Percentiles rank a stretch among this genome's conserved stretches.
phyloP scores from a whole-genome alignment of 1,140 invertebrate genomes.

The Ptiloglossa arizonensis region DNA sequence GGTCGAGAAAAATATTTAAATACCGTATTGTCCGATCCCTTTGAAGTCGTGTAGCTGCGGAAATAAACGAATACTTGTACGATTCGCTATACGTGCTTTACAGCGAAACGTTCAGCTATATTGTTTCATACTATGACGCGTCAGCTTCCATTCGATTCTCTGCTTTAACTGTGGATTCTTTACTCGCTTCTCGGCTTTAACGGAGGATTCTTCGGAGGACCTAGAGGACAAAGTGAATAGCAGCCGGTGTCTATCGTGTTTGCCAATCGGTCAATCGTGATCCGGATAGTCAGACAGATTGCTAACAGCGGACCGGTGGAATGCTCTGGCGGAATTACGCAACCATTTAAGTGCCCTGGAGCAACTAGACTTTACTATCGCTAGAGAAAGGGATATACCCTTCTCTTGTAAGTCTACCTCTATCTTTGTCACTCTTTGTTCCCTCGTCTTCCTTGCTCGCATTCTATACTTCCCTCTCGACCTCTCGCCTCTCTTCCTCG shows the following conservation, averaged over 20 bases:
- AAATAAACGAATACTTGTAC: no score
- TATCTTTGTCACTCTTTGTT: constrained; percentile 43
- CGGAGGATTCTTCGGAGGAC: constrained; percentile 23
- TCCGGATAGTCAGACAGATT: constrained; percentile 64
- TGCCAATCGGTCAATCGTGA: constrained; percentile 69
- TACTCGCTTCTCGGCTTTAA: neutral
- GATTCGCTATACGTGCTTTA: no score
- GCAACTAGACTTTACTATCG: constrained; percentile 54
- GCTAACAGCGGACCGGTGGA: constrained; percentile 50
- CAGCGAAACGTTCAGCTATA: neutral
- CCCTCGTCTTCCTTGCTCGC: neutral
- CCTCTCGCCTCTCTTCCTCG: constrained; percentile 35
- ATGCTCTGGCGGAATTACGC: constrained; percentile 56
- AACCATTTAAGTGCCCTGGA: constrained; percentile 49
- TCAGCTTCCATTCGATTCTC: neutral
- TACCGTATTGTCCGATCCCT: no score
- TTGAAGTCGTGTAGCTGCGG: no score
- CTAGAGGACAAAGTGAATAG: constrained; percentile 30
- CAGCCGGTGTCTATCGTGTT: constrained; percentile 40
- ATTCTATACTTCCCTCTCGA: neutral
- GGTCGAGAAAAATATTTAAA: no score
- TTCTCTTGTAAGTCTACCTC: constrained; percentile 45
- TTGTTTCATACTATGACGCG: neutral
- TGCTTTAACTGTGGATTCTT: neutral
- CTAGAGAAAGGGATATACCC: constrained; percentile 64